A percentile compares a stretch with the other conserved stretches of the same genome.
Conservation (phyloP, 2,888 invertebrate species). For the Tetragnatha montana region DNA sequence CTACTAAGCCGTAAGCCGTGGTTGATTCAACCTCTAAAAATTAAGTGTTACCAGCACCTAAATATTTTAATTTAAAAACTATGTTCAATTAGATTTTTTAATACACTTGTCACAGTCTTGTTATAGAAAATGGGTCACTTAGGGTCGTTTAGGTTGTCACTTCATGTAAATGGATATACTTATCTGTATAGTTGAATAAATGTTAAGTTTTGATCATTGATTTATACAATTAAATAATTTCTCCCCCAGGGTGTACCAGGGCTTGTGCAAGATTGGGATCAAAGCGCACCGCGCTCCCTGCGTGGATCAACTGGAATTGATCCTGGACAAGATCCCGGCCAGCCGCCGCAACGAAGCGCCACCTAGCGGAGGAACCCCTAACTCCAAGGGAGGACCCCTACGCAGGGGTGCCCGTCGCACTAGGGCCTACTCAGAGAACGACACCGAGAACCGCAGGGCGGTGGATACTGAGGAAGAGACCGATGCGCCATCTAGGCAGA, state of each 20-base stretch:
- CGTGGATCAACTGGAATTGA: conserved; percentile 42
- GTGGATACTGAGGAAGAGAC: conserved; percentile 9
- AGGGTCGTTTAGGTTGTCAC: no score
- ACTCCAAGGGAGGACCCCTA: not conserved
- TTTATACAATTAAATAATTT: no score
- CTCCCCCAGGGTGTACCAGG: conserved; percentile 39
- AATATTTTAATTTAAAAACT: no score
- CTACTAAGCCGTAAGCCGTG: no score
- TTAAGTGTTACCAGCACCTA: no score
- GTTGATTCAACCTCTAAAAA: no score
- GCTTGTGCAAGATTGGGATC: conserved; percentile 43
- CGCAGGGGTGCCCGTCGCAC: not conserved
- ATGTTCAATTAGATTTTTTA: no score
- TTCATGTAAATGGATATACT: no score
- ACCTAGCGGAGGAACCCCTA: not conserved
- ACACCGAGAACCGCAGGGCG: not conserved
- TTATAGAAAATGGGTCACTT: no score
- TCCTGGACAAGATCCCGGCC: conserved; percentile 8
- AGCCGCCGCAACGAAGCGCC: not conserved
- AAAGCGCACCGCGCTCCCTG: conserved; percentile 17
- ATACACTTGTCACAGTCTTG: no score
- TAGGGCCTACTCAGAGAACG: conserved; percentile 21
- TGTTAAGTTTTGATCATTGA: no score
- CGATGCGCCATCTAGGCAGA: not conserved
- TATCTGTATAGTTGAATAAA: no score